These are phyloP conservation scores for Odontamblyopus lacepedii DNA, from an alignment of 2,797 vertebrate species.

Conservation along the genomic window DNA sequence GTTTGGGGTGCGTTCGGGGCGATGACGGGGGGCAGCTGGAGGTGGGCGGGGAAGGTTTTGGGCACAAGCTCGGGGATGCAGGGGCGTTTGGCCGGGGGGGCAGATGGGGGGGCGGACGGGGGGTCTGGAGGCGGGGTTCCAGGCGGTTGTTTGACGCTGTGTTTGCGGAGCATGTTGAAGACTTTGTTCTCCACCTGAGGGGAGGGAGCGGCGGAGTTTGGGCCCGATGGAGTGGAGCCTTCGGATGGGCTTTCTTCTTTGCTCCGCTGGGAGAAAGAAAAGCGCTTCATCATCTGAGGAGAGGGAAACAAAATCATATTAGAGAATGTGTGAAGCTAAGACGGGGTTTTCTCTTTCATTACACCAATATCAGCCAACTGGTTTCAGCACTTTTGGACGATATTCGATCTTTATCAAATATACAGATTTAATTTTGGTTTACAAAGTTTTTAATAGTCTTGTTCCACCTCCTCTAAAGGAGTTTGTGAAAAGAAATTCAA, in stretches of 20 bases:
- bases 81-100: slow-evolving; percentile 52
- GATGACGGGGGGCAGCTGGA: slow-evolving; percentile 85
- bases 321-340: background rate
- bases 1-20: slow-evolving; percentile 79
- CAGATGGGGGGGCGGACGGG: background rate
- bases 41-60: slow-evolving; percentile 84
- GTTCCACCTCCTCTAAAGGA: too few species aligned
- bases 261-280: slow-evolving; percentile 94
- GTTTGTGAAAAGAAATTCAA: too few species aligned
- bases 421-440: too few species aligned
- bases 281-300: slow-evolving; percentile 90
- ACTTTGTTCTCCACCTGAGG: slow-evolving; percentile 89
- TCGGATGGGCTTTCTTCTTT: slow-evolving; percentile 93
- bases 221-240: slow-evolving; percentile 91
- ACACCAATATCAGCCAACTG: too few species aligned
- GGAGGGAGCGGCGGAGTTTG: slow-evolving; percentile 88
- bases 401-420: too few species aligned
- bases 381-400: too few species aligned
- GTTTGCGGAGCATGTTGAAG: slow-evolving; percentile 83
- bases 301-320: background rate
- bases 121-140: slow-evolving; percentile 16
- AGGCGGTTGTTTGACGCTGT: slow-evolving; percentile 61
- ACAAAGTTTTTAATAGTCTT: too few species aligned
- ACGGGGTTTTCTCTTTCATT: too few species aligned
- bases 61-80: slow-evolving; percentile 82